phyloP scores from a whole-genome alignment of 2,888 invertebrate genomes.

The Amiota mariae region DNA sequence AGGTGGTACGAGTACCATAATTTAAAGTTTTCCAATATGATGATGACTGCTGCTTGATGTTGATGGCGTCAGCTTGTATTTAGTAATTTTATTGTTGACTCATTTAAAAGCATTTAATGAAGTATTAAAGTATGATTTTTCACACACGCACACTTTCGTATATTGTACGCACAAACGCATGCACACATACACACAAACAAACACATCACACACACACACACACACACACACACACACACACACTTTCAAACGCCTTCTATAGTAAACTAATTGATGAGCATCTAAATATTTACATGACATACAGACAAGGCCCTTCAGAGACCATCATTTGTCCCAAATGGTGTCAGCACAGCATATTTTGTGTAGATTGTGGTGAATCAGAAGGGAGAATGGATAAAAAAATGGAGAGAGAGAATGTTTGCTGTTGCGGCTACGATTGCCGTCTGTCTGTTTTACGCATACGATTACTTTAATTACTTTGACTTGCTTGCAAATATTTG shows the following conservation, averaged over 20 bases:
- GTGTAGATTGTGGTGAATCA: neutral
- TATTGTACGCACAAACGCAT: slow-evolving; percentile 24
- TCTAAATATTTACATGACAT: slow-evolving; percentile 57
- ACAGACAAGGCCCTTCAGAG: neutral
- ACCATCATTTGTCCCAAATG: neutral
- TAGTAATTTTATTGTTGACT: slow-evolving; percentile 53
- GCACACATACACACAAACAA: no score
- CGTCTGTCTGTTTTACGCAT: slow-evolving; percentile 56
- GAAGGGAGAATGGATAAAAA: neutral
- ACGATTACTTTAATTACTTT: slow-evolving; percentile 64
- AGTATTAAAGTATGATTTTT: slow-evolving; percentile 61
- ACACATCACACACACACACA: no score
- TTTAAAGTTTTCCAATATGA: slow-evolving; percentile 38
- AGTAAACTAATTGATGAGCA: slow-evolving; percentile 58
- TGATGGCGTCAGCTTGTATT: slow-evolving; percentile 54
- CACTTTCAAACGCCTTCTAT: neutral
- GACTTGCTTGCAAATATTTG: slow-evolving; percentile 66
- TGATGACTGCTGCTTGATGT: no score
- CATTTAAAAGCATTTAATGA: slow-evolving; percentile 56
- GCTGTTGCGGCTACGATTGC: slow-evolving; percentile 60
- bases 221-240: no score
- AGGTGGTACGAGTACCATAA: slow-evolving; percentile 43
- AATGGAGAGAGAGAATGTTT: slow-evolving; percentile 42
- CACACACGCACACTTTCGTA: slow-evolving; percentile 33
- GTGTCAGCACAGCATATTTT: slow-evolving; percentile 20